Conservation (phyloP, 2,797 vertebrate genomes). For the Sylvilagus floridanus region DNA sequence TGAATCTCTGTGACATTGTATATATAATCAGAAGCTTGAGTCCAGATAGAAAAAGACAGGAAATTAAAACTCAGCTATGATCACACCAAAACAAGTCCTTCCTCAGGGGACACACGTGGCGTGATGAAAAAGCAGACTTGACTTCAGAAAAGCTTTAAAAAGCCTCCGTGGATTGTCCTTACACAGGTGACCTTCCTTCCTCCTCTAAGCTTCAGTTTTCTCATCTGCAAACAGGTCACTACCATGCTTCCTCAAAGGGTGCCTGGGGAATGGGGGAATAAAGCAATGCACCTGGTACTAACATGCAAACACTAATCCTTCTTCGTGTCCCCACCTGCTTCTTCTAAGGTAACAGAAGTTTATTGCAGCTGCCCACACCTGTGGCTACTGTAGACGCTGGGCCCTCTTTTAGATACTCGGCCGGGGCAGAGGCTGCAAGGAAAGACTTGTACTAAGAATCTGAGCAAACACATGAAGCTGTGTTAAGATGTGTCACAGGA, state of each 20-base stretch:
- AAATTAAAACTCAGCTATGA: constrained; percentile 67
- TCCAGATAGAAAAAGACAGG: constrained; percentile 59
- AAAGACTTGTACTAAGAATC: background rate
- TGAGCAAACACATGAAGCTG: rapidly evolving
- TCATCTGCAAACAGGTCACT: background rate
- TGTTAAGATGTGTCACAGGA: background rate
- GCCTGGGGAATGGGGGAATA: rapidly evolving
- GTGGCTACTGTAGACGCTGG: background rate
- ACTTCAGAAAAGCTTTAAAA: background rate
- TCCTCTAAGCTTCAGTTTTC: background rate
- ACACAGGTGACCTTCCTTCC: background rate
- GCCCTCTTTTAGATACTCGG: background rate
- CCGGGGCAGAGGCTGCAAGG: background rate
- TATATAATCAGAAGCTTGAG: background rate
- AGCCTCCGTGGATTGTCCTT: background rate
- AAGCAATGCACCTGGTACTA: background rate
- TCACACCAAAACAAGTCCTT: constrained; percentile 21
- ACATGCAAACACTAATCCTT: background rate
- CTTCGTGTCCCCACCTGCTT: background rate
- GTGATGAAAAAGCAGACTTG: background rate
- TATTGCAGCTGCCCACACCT: background rate
- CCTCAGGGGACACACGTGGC: background rate
- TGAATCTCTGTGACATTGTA: background rate
- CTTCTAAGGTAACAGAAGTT: background rate
- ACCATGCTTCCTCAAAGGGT: background rate